These are phyloP conservation scores for Chloroclystis v-ata DNA, from an alignment of 2,888 invertebrate species.

Conservation along the genomic window DNA sequence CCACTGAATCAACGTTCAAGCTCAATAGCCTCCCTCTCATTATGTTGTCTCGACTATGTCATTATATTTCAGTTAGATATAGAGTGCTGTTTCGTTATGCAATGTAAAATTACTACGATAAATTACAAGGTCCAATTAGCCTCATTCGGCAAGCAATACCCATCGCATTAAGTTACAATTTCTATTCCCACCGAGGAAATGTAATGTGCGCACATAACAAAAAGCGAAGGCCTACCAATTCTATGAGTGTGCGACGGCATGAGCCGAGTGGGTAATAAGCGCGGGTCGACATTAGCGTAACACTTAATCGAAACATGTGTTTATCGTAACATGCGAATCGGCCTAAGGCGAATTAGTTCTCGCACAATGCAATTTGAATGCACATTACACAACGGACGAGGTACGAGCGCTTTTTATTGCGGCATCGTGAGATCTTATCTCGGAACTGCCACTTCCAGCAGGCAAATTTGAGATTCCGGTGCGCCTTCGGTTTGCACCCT, in stretches of 20 bases:
- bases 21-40: conserved; percentile 56
- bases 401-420: conserved; percentile 77
- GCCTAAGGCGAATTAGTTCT: conserved; percentile 78
- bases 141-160: conserved; percentile 23
- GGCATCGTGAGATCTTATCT: conserved; percentile 78
- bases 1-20: conserved; percentile 42
- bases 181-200: conserved; percentile 28
- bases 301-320: conserved; percentile 75
- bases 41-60: conserved; percentile 48
- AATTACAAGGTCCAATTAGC: conserved; percentile 21
- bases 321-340: conserved; percentile 76
- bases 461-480: conserved; percentile 73
- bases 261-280: conserved; percentile 48
- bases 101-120: conserved; percentile 8
- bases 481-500: conserved; percentile 52
- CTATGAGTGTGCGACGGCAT: conserved; percentile 40
- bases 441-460: conserved; percentile 77
- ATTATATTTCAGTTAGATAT: conserved; percentile 26
- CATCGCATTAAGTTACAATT: conserved; percentile 27
- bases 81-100: conserved; percentile 1
- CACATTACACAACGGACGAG: conserved; percentile 78
- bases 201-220: conserved; percentile 24
- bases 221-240: conserved; percentile 29
- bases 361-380: conserved; percentile 79
- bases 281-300: conserved; percentile 55